Conservation (phyloP, 2,888 invertebrate species). For the Hololepta plana region DNA sequence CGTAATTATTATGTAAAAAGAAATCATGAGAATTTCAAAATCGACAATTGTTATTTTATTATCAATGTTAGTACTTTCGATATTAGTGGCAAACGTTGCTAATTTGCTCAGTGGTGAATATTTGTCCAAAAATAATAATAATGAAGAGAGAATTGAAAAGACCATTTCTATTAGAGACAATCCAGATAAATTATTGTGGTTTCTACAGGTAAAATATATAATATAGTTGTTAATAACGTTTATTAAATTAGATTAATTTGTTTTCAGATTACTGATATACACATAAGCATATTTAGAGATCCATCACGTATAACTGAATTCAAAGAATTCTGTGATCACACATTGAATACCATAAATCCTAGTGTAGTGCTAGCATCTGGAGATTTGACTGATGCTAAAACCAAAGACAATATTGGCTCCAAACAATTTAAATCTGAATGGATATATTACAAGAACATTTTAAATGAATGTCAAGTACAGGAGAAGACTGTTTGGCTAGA, state of each 20-base stretch:
- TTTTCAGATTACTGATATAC: conserved; percentile 70
- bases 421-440: conserved; percentile 68
- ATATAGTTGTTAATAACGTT: conserved; percentile 5
- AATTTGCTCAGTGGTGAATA: conserved; percentile 44
- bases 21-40: conserved; percentile 44
- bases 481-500: conserved; percentile 69
- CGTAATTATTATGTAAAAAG: no score
- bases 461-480: conserved; percentile 45
- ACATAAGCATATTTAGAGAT: conserved; percentile 72
- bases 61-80: conserved; percentile 43
- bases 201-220: conserved; percentile 42
- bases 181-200: conserved; percentile 47
- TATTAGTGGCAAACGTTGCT: conserved; percentile 49
- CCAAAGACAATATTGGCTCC: conserved; percentile 59
- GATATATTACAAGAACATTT: conserved; percentile 53
- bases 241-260: conserved; percentile 9
- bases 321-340: conserved; percentile 58
- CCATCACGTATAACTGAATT: conserved; percentile 55
- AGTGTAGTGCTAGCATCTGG: conserved; percentile 66
- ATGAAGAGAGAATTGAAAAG: conserved; percentile 7
- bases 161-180: conserved; percentile 5
- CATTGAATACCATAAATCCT: conserved; percentile 56
- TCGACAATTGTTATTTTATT: conserved; percentile 39
- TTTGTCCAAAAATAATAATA: conserved; percentile 13
- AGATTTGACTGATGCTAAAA: conserved; percentile 79